These are phyloP conservation scores for Chaetophractus vellerosus DNA, from an alignment of 2,797 vertebrate species.

Conservation along the genomic window DNA sequence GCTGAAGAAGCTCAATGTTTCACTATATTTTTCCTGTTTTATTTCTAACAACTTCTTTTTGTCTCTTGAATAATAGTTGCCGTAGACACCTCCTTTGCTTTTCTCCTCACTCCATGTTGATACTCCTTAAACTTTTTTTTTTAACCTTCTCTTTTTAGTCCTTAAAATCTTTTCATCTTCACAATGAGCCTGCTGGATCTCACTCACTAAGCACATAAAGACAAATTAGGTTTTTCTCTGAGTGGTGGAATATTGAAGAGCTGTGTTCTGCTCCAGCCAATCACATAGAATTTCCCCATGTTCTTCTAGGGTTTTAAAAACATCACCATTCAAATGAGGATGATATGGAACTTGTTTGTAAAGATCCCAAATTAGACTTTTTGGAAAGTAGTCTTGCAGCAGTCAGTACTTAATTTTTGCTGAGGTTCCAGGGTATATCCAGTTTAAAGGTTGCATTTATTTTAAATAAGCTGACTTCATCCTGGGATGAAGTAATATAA, in stretches of 20 bases:
- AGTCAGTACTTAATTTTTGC: constrained; percentile 42
- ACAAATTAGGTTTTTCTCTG: constrained; percentile 52
- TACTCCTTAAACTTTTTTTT: constrained; percentile 62
- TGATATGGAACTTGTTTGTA: neutral
- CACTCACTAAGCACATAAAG: constrained; percentile 49
- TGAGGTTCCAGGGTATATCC: constrained; percentile 15
- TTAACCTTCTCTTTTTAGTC: constrained; percentile 1
- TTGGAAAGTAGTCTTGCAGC: constrained; percentile 38
- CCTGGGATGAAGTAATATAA: constrained; percentile 6
- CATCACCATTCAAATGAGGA: neutral
- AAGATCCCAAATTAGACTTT: constrained; percentile 43
- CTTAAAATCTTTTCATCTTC: constrained; percentile 68
- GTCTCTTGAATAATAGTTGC: constrained; percentile 50
- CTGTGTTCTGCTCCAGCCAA: neutral
- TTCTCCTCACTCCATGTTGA: constrained; percentile 46
- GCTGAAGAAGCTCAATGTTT: constrained; percentile 50
- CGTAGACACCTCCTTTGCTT: constrained; percentile 43
- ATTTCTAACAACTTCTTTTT: constrained; percentile 17
- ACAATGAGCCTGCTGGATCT: constrained; percentile 4
- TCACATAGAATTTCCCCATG: neutral
- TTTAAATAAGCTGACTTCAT: constrained; percentile 46
- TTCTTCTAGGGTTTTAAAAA: constrained; percentile 48
- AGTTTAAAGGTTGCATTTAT: neutral
- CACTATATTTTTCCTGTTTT: neutral
- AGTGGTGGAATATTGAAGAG: constrained; percentile 76